Evolutionary conservation across 2,888 invertebrate species (phyloP), one percentile per base, ranked within the genome.

Genomic region (Scotopteryx bipunctaria): DNA sequence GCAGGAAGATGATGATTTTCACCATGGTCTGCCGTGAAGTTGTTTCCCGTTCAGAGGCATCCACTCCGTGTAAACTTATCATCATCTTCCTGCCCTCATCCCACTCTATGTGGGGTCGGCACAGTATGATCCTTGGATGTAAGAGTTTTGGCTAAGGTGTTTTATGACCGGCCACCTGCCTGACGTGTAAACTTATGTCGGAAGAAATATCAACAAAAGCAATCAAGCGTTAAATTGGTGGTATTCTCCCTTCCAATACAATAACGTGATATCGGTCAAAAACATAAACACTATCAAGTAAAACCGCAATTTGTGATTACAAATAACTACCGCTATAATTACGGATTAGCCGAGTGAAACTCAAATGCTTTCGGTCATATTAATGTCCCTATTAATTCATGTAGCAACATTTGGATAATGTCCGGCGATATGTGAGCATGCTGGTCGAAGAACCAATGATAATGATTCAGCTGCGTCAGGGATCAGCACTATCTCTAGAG

Each of bases 291-390:
- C 44, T 65, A 67, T 67, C 67, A 71, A 67, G 69, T 59, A 64
- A 55, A 52, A 63, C 75, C 76, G 64, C 78, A 74, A 66, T 66
- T 67, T 66, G 76, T 73, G 72, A 72, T 33, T 40, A 76, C 77
- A 78, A 78, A 76, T 72, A 72, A 69, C 65, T 73, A 60, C 55
- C 60, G 61, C 69, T 62, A 78, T 79, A 76, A 83, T 77, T 76
- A 78, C 71, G 72, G 76, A 78, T 82, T 76, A 79, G 76, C 66
- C 62, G 51, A 64, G 67, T 73, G 69, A 71, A 78, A 73, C 74
- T 74, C 67, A 62, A 72, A 73, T 66, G 67, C 71, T 77, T 65
- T 74, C 66, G 67, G 61, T 59, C 66, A 67, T 69, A 75, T 74
- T 76, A 74, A 78, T 75, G 70, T 59, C 62, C 54, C 59, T 51